Base-by-base conservation (phyloP, 2,113 vertebrate species). In the Malaclemys terrapin region DNA sequence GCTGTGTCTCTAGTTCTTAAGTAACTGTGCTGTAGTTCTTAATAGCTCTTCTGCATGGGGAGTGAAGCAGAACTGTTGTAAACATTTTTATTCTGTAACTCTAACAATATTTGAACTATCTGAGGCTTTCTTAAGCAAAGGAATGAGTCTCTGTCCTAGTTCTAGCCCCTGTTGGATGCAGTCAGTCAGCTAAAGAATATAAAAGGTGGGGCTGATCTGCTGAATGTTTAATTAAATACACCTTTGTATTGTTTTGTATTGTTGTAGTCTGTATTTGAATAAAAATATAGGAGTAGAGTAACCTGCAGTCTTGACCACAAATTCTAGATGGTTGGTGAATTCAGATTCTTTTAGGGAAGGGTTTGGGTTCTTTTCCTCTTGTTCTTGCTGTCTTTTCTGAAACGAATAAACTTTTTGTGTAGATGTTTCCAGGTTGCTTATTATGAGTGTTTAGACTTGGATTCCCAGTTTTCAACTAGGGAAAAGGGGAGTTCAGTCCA, bases 11-110 rank as follows among this genome's bases (percentile, higher is more conserved):
- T 72, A 72, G n/a, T 25, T 42, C 22, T 38, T 10, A 75, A 27
- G 14, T 50, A 90, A 45, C 54, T 62, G 83, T 87, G 59, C 80
- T 82, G 50, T 31, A 42, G 47, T 10, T 57, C 79, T 80, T 84
- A 69, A 25, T 83, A 45, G 31, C 50, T 38, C 0, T 0, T 0
- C 19, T 1, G 1, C 0, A 0, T 45, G 65, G 16, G 0, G 0
- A 62, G 31, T 65, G 79, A 54, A 52, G 56, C 62, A 88, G 25
- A 65, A 69, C 1, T 56, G 42, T 31, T 1, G 2, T 76, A 72
- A 45, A 80, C 11, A 29, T 59, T 29, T 59, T 13, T 59, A 52
- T 27, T 89, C 53, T 31, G 25, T 20, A 52, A n/a, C 4, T 53
- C 29, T 50, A 50, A 10, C 47, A 20, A 11, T 79, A 45, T 78